Percentiles rank a stretch among this genome's conserved stretches.
phyloP scores from a whole-genome alignment of 2,888 invertebrate species.

The Strigamia crassipes region DNA sequence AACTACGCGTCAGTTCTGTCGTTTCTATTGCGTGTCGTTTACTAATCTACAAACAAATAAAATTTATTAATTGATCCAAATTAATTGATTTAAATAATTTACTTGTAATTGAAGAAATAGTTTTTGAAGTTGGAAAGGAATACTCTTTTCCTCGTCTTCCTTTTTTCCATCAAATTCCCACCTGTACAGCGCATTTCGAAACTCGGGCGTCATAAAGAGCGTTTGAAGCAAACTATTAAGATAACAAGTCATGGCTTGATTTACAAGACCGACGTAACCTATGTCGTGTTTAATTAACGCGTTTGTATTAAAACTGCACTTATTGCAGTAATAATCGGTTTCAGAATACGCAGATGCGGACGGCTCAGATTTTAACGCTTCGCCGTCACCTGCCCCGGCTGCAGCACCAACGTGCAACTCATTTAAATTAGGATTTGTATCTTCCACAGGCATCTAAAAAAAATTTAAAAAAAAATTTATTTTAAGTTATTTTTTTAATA shows the following conservation, averaged over 20 bases:
- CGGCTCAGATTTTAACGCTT: not conserved
- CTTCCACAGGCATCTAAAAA: conserved; percentile 51
- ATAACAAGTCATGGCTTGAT: conserved; percentile 92
- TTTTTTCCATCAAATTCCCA: conserved; percentile 73
- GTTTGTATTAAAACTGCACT: conserved; percentile 53
- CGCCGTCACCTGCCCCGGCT: conserved; percentile 53
- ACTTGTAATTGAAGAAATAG: conserved; percentile 81
- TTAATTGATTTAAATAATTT: conserved; percentile 47
- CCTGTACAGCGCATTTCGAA: conserved; percentile 80
- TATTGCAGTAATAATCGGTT: conserved; percentile 52
- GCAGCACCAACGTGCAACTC: conserved; percentile 62
- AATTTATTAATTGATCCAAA: not conserved
- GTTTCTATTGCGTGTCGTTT: conserved; percentile 79
- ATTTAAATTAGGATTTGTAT: conserved; percentile 57
- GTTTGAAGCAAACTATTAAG: conserved; percentile 86
- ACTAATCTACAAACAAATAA: conserved; percentile 68
- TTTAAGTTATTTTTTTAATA: too few species aligned
- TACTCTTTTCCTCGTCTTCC: conserved; percentile 71
- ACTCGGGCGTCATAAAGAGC: conserved; percentile 89
- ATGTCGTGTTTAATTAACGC: conserved; percentile 60
- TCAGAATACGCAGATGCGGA: conserved; percentile 49
- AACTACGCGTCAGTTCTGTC: conserved; percentile 81
- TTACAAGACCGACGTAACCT: conserved; percentile 78
- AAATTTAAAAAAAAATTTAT: not conserved
- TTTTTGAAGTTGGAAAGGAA: conserved; percentile 84